Evolutionary conservation across 1,140 invertebrate species (phyloP).

Genomic region (Euglossa dilemma): DNA sequence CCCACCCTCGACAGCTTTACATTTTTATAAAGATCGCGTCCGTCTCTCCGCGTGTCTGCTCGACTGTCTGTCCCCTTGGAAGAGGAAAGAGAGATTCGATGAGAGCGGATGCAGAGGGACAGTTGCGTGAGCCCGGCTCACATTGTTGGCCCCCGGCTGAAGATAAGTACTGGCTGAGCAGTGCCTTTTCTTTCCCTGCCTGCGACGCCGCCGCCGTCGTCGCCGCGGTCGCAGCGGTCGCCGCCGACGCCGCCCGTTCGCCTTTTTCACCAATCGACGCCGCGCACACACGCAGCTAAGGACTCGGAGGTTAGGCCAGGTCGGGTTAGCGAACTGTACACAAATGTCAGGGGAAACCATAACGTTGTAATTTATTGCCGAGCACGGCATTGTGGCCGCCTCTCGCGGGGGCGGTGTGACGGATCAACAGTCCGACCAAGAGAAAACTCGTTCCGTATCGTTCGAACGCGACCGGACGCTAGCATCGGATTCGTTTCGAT

Average conservation of each 20-base stretch:
- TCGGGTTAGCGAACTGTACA: slow-evolving; percentile 78
- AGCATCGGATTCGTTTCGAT: slow-evolving; percentile 56
- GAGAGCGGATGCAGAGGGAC: slow-evolving; percentile 82
- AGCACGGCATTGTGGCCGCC: slow-evolving; percentile 76
- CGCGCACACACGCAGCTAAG: slow-evolving; percentile 66
- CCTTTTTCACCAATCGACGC: slow-evolving; percentile 51
- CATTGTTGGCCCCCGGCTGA: slow-evolving; percentile 73
- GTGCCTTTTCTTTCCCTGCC: slow-evolving; percentile 36
- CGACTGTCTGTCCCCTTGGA: slow-evolving; percentile 27
- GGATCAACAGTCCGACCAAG: slow-evolving; percentile 72
- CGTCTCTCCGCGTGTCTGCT: slow-evolving; percentile 4
- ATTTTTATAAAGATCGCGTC: slow-evolving; percentile 41
- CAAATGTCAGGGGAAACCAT: slow-evolving; percentile 80
- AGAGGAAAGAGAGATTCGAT: slow-evolving; percentile 76
- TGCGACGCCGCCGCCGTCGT: no score
- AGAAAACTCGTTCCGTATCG: slow-evolving; percentile 68
- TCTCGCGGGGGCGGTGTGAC: slow-evolving; percentile 79
- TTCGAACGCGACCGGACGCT: slow-evolving; percentile 57
- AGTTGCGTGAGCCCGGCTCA: slow-evolving; percentile 78
- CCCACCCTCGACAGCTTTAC: not conserved
- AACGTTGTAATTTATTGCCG: slow-evolving; percentile 82
- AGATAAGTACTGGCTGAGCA: slow-evolving; percentile 68
- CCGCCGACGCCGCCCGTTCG: no score
- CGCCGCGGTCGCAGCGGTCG: no score
- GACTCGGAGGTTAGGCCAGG: slow-evolving; percentile 79